Evolutionary conservation across 2,888 invertebrate species (phyloP), one percentile per base, ranked within the genome.

Genomic region (Leucophenga montana): DNA sequence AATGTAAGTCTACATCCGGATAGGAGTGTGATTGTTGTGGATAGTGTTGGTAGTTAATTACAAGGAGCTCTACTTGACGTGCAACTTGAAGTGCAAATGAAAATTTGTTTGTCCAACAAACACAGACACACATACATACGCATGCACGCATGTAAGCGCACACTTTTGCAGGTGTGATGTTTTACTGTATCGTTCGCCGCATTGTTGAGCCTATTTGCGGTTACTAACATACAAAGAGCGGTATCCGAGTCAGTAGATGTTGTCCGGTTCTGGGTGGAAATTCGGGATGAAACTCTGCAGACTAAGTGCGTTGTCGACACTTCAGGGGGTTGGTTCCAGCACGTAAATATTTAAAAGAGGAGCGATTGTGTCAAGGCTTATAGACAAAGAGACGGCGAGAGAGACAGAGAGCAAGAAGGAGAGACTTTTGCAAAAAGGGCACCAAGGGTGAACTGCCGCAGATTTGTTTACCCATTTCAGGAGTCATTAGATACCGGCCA

Each of bases 401-500:
- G 18, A 53, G 27, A 11, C 18, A 4, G 8, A 33, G 33, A 33
- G n/a, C 16, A 33, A 11, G 39, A 4, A 16, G 53, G 18, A 53
- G 53, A 53, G 18, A 53, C 16, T 18, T 18, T n/a, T 39, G 39
- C 56, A 18, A 3, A 5, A 56, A 56, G 14, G 56, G 20, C 54
- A 54, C 4, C 54, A 16, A 16, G n/a, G 50, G 33, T n/a, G 33
- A 8, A n/a, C 6, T 46, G 62, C 71, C 68, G 70, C 71, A 70
- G 66, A 76, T 76, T 74, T 70, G 74, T 76, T 76, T 76, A 59
- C 11, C 74, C 57, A 70, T 70, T 76, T 74, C 70, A 75, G 76
- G 73, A 73, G 64, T 71, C 70, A 76, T 76, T 75, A 76, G 67
- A 70, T 68, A 66, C 57, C 46, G 22, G 14, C 53, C 14, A 33